Evolutionary conservation across 2,888 invertebrate species (phyloP), one percentile per base, ranked within the genome.

Genomic region (Drosophila colorata): DNA sequence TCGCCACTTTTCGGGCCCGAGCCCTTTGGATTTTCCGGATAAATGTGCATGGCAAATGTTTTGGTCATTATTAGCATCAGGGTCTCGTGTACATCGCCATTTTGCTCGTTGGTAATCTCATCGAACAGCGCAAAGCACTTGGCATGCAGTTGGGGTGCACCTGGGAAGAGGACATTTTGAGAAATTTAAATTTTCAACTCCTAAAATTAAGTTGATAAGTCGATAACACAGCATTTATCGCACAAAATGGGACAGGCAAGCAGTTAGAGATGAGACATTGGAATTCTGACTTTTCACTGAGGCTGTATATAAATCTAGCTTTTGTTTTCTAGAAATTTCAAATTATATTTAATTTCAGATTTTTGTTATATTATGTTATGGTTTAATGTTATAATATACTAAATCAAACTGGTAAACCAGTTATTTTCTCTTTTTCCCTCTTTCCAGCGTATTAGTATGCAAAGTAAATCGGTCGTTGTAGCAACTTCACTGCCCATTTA

Each of bases 81-180:
- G 0, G 92, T 92, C 4, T 90, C 80, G 9, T 91, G 83, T 0
- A 91, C 92, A 69, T 92, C 90, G 0, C 92, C 92, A 73, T 92
- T 92, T 16, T 92, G 92, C 1, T 90, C 90, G 56, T 90, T 92
- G 20, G 90, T 75, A 35, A 91, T 86, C 69, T 91, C 92, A 11
- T 90, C 90, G 11, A 90, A 86, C 0, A 92, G 82, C 40, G 92
- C 92, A 57, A 88, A 92, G 47, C 90, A 91, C 57, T 91, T 92
- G 0, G 53, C 53, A 55, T 92, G 91, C 40, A 92, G 60, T 23
- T 88, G 88, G 0, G 86, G 87, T 0, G 90, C 88, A 78, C 89
- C 92, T 92, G 44, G n/a, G 72, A 59, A 46, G 2, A 20, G 1
- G 35, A 31, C 4, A 52, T 14, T 41, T 6, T 11, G n/a, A 2